Evolutionary conservation across 2,113 vertebrate genomes (phyloP).

Genomic region (Cyrtonyx montezumae): DNA sequence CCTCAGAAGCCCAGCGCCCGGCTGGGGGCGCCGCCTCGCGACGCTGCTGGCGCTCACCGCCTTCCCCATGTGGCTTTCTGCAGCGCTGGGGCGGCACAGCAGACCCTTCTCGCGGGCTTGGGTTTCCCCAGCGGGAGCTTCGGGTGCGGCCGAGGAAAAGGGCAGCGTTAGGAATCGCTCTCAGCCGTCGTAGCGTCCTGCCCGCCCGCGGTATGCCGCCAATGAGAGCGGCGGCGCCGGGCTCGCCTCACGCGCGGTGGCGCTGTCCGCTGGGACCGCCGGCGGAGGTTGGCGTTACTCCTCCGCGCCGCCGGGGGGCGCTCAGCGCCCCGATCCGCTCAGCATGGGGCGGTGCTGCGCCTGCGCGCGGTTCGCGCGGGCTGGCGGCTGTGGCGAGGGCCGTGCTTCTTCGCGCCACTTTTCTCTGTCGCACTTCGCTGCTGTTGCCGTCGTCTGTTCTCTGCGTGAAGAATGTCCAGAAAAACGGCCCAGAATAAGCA

Average conservation of each 20-base stretch:
- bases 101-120: fast-evolving
- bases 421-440: fast-evolving
- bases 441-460: not conserved
- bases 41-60: fast-evolving
- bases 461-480: not conserved
- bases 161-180: fast-evolving
- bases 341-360: not conserved
- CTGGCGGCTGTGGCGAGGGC: not conserved
- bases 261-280: no score
- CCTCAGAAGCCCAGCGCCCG: fast-evolving
- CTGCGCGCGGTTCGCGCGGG: not conserved
- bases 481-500: fast-evolving
- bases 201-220: no score
- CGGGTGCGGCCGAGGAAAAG: not conserved
- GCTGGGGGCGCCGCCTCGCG: not conserved
- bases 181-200: fast-evolving
- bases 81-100: fast-evolving
- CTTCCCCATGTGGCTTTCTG: fast-evolving
- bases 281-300: fast-evolving
- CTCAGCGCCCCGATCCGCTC: not conserved
- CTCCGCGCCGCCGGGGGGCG: not conserved
- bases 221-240: no score
- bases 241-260: no score
- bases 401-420: fast-evolving
- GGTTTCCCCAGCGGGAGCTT: not conserved